Evolutionary conservation across 2,888 invertebrate genomes (phyloP).

Genomic region (Axea sp.): DNA sequence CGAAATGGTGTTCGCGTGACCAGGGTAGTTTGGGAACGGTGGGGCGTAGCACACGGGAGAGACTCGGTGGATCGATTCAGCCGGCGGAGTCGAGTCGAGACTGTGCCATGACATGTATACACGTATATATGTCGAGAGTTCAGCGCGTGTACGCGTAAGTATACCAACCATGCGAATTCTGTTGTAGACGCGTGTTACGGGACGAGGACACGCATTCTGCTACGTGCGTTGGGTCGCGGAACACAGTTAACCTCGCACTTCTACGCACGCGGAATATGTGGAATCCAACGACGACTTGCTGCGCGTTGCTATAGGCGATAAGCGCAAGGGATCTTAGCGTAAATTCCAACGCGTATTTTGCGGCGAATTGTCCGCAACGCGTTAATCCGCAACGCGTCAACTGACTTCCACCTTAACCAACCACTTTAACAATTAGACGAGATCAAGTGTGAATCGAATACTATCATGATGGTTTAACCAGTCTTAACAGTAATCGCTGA

Average conservation of each 20-base stretch:
- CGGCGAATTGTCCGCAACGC: constrained; percentile 20
- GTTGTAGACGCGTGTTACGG: constrained; percentile 50
- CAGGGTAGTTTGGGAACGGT: constrained; percentile 66
- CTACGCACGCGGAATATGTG: constrained; percentile 54
- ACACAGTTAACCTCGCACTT: constrained; percentile 52
- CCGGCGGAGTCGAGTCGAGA: constrained; percentile 73
- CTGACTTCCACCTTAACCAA: too few species aligned
- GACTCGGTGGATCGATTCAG: constrained; percentile 75
- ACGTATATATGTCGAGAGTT: constrained; percentile 16
- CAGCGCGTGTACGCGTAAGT: constrained; percentile 54
- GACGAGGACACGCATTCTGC: constrained; percentile 47
- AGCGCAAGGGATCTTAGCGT: constrained; percentile 28
- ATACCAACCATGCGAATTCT: constrained; percentile 57
- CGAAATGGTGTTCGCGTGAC: constrained; percentile 70
- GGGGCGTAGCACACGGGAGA: constrained; percentile 66
- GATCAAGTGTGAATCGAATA: neutral
- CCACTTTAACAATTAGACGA: constrained; percentile 9
- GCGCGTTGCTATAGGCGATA: constrained; percentile 39
- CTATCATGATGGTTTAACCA: neutral
- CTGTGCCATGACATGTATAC: constrained; percentile 52
- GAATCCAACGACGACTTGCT: constrained; percentile 15
- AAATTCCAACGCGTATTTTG: constrained; percentile 50
- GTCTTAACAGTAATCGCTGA: neutral
- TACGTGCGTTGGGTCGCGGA: constrained; percentile 29
- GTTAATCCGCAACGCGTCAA: constrained; percentile 1